Base-by-base conservation (phyloP, 1,140 invertebrate species). In the Myzus persicae region DNA sequence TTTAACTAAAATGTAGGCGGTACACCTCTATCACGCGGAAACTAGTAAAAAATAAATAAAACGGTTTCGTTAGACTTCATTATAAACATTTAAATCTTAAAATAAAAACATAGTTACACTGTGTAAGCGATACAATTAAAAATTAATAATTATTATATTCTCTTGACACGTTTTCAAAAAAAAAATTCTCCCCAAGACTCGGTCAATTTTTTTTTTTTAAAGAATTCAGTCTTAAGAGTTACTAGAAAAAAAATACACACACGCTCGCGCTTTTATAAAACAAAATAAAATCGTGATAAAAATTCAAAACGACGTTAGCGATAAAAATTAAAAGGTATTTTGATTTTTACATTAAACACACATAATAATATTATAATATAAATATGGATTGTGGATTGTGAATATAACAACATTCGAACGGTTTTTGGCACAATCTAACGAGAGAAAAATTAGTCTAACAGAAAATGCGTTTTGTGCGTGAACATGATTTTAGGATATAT, bases 211-310 rank as follows among this genome's bases (percentile, higher is more conserved):
- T 92, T n/a, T 90, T 81, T 93, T 51, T 54, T 42, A 85, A 54
- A 54, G 76, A 82, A 85, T 93, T 93, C 91, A 93, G 91, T 93
- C 91, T 93, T 93, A 93, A 84, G 48, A 48, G 81, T 93, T 85
- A 84, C 91, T 93, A 93, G 31, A 93, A 93, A 1, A 95, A 95
- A 93, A 67, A 93, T 31, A 85, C 40, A 54, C 42, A 88, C 85
- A 46, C 36, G n/a, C 51, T 31, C 24, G 76, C 90, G 82, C 59
- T 40, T 85, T 84, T 84, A n/a, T 38, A 46, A 92, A 92, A 84
- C 40, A 84, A 82, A 92, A 90, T 59, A 42, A 59, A 67, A 90
- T 90, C 54, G 7, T 90, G 67, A 67, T 67, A 42, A 67, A 90
- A 84, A 54, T 93, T 85, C 46, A 85, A 85, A 48, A 84, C 48